Percentiles rank a stretch among this genome's conserved stretches.
These are phyloP conservation scores for Phenganax stokvisi DNA, from an alignment of 92 coral and sea anemone species.

Conservation along the genomic window DNA sequence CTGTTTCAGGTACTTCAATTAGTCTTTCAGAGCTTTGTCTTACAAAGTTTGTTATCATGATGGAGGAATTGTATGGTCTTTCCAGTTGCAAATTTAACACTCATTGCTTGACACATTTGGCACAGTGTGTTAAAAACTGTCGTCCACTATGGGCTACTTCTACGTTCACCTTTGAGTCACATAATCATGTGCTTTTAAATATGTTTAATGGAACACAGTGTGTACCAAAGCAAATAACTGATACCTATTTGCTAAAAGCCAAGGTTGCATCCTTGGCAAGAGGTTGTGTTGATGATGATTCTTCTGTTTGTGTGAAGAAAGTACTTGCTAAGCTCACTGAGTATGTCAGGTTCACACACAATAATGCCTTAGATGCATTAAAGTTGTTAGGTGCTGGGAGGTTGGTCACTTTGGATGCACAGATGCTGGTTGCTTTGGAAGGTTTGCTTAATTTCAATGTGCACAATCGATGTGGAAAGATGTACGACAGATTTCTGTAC, in stretches of 20 bases:
- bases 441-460: background rate
- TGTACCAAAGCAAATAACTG: background rate
- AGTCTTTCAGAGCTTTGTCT: background rate
- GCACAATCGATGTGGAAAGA: conserved; percentile 2
- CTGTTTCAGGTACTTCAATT: background rate
- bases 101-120: background rate
- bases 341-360: background rate
- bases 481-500: background rate
- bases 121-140: background rate
- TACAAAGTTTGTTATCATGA: background rate
- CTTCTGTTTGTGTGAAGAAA: conserved; percentile 5
- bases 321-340: background rate
- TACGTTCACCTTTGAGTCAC: background rate
- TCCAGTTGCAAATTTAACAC: background rate
- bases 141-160: background rate
- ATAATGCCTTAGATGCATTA: conserved; percentile 1
- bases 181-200: background rate
- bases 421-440: conserved; percentile 1
- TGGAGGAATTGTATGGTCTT: background rate
- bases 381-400: background rate
- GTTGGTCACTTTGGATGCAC: conserved; percentile 1
- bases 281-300: background rate
- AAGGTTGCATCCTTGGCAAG: background rate
- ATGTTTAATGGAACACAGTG: background rate
- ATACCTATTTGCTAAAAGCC: too few relatives aligned